Evolutionary conservation across 2,113 vertebrate genomes (phyloP).

Genomic region (Cromileptes altivelis): DNA sequence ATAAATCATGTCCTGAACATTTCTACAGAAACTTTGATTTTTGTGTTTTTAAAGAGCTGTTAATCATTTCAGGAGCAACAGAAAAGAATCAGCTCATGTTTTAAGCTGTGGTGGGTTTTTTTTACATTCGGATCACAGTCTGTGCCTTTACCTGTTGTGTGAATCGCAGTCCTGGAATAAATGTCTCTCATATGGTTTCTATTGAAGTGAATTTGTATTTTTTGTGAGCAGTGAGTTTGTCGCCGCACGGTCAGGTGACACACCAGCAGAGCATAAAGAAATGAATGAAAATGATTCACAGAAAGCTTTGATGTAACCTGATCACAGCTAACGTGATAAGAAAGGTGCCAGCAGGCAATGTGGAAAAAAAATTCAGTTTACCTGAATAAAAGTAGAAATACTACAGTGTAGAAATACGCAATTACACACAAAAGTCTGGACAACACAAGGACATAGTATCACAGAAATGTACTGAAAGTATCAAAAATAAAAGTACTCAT

Average conservation of each 20-base stretch:
- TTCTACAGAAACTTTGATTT: not conserved
- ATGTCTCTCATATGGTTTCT: not conserved
- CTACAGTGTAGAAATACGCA: too few relatives aligned
- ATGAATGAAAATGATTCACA: slow-evolving; percentile 22
- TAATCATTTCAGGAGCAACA: not conserved
- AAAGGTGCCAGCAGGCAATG: too few relatives aligned
- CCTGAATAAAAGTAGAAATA: not conserved
- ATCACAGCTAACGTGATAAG: not conserved
- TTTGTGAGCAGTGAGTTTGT: not conserved
- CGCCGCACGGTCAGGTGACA: not conserved
- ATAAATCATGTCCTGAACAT: not conserved
- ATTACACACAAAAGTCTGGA: too few relatives aligned
- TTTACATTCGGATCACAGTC: slow-evolving; percentile 12
- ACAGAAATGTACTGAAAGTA: too few relatives aligned
- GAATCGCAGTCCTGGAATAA: slow-evolving; percentile 33
- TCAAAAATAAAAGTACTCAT: too few relatives aligned
- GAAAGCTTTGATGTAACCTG: not conserved
- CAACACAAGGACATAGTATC: too few relatives aligned
- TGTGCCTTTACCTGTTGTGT: not conserved
- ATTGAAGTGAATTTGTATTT: not conserved
- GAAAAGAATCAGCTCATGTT: not conserved
- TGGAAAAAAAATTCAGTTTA: not conserved
- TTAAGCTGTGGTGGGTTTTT: not conserved
- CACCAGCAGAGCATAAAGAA: slow-evolving; percentile 13
- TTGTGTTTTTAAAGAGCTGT: not conserved